Evolutionary conservation across 2,888 invertebrate species (phyloP).

Genomic region (Euzetes globulus): DNA sequence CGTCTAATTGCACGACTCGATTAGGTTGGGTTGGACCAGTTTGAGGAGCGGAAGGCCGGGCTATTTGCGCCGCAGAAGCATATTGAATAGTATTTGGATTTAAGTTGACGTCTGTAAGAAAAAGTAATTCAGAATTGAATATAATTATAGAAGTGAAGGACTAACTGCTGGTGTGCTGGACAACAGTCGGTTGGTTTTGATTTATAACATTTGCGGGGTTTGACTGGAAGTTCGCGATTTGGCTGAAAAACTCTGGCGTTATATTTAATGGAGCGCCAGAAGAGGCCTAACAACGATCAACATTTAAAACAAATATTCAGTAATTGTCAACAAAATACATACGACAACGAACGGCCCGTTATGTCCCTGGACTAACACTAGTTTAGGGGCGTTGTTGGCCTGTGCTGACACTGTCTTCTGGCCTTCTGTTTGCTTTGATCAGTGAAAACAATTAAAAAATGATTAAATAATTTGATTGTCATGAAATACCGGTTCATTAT

Average conservation of each 20-base stretch:
- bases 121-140: neutral
- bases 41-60: neutral
- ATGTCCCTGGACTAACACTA: slow-evolving; percentile 16
- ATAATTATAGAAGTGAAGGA: neutral
- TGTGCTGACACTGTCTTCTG: neutral
- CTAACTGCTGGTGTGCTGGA: slow-evolving; percentile 33
- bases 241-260: neutral
- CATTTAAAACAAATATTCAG: neutral
- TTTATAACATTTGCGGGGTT: neutral
- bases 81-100: slow-evolving; percentile 33
- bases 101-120: neutral
- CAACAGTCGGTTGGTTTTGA: slow-evolving; percentile 30
- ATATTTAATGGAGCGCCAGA: neutral
- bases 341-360: neutral
- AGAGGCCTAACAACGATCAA: neutral
- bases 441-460: neutral
- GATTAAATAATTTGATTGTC: neutral
- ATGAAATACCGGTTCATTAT: slow-evolving; percentile 6
- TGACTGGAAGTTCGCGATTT: slow-evolving; percentile 4
- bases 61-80: slow-evolving; percentile 15
- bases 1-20: slow-evolving; percentile 48
- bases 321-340: neutral
- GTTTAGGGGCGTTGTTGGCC: neutral
- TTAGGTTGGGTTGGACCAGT: neutral
- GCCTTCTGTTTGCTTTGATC: neutral